Evolutionary conservation across 2,797 vertebrate genomes (phyloP), one percentile per base, ranked within the genome.

Genomic region (Rhynchotus rufescens): DNA sequence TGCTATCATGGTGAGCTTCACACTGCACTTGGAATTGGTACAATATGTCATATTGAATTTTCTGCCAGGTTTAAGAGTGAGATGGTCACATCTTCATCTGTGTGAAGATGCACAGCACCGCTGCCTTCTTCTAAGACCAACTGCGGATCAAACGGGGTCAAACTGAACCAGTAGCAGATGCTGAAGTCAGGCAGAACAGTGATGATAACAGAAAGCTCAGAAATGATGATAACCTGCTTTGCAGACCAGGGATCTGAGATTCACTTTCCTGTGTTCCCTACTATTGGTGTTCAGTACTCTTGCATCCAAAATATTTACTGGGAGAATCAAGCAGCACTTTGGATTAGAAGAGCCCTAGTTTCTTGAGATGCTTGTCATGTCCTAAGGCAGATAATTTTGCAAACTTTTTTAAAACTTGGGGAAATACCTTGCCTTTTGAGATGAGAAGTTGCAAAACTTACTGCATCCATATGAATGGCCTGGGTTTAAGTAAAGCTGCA

Each of bases 11-110:
- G 62, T 68, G 74, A 72, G 80, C 91, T 88, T 92, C 91, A 78
- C 32, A 52, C 91, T 85, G 79, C 1, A 30, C 51, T 88, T 6
- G 3, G 84, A 90, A 92, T 87, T 78, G 81, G 54, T 84, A 60
- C 76, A 60, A 30, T 80, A 64, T 75, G 78, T 94, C 85, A 77
- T 82, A 77, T 6, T 61, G 73, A 83, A 80, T 96, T 83, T 92
- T 92, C 90, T 94, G 84, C 69, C 74, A 84, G 87, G 61, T 84
- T 89, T 85, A 73, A 72, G 89, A 85, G 80, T 65, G 71, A 77
- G 80, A 49, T 0, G 4, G 34, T 59, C 65, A 78, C 42, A 76
- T 89, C 79, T 81, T 88, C 30, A 57, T 92, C n/a, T 44, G 1
- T 42, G 42, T 60, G 76, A 90, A 36, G 54, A 80, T 51, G 26